Evolutionary conservation across 2,113 vertebrate species (phyloP).

Genomic region (Oenanthe oenanthe): DNA sequence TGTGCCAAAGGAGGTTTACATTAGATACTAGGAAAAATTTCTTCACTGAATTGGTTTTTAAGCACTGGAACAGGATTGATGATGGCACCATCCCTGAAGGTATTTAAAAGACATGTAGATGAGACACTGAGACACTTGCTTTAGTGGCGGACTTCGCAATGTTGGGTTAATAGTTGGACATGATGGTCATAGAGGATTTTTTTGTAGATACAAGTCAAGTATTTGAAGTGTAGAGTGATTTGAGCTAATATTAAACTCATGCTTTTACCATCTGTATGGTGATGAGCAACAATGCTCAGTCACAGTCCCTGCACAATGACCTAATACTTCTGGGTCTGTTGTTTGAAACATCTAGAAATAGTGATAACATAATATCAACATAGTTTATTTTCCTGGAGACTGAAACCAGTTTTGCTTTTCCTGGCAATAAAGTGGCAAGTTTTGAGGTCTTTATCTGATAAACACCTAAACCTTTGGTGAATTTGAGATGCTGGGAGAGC

Average conservation of each 20-base stretch:
- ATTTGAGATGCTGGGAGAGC: neutral
- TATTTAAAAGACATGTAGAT: neutral
- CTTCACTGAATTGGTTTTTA: neutral
- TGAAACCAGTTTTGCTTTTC: neutral
- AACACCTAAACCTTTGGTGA: neutral
- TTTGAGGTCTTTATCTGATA: neutral
- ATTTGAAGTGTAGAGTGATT: neutral
- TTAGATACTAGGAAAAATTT: neutral
- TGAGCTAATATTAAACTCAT: neutral
- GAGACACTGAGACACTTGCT: neutral
- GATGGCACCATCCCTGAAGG: neutral
- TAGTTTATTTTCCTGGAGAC: neutral
- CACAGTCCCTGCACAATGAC: neutral
- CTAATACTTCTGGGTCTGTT: neutral
- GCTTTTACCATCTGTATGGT: neutral
- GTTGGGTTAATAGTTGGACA: neutral
- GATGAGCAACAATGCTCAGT: neutral
- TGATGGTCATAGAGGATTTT: neutral
- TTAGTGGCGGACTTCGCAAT: neutral
- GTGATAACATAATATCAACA: rapidly evolving
- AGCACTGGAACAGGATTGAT: neutral
- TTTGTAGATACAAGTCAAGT: neutral
- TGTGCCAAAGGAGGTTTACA: neutral
- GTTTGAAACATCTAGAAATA: neutral
- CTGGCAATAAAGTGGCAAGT: neutral